Conservation (phyloP, 2,113 vertebrate species). For the Spizaetus ornatus region DNA sequence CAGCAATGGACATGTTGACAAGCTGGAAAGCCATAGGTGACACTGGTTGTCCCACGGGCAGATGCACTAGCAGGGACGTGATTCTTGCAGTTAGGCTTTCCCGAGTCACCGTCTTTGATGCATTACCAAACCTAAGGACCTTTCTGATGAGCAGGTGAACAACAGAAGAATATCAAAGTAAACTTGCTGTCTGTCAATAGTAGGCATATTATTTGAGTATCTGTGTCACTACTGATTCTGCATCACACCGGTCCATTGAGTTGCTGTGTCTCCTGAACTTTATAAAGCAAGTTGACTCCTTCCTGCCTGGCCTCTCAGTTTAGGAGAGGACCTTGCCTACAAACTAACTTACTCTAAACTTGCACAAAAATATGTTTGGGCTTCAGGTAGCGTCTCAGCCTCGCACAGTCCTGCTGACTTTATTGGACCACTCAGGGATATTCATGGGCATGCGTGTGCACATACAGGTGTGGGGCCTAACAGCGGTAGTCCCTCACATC, state of each 20-base stretch:
- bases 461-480: neutral
- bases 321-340: neutral
- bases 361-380: neutral
- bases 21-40: neutral
- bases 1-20: neutral
- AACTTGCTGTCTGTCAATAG: neutral
- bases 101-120: rapidly evolving
- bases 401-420: neutral
- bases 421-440: neutral
- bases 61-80: neutral
- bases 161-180: neutral
- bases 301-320: neutral
- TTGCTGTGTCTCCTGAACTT: neutral
- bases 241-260: neutral
- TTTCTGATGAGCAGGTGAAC: neutral
- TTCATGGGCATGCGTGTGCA: neutral
- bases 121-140: neutral
- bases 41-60: neutral
- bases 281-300: neutral
- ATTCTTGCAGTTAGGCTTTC: neutral
- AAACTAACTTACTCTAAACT: neutral
- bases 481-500: neutral
- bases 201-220: neutral
- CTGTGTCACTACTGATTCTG: neutral
- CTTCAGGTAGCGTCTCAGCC: neutral